Base-by-base conservation (phyloP, 2,113 vertebrate genomes). In the Notothenia coriiceps region DNA sequence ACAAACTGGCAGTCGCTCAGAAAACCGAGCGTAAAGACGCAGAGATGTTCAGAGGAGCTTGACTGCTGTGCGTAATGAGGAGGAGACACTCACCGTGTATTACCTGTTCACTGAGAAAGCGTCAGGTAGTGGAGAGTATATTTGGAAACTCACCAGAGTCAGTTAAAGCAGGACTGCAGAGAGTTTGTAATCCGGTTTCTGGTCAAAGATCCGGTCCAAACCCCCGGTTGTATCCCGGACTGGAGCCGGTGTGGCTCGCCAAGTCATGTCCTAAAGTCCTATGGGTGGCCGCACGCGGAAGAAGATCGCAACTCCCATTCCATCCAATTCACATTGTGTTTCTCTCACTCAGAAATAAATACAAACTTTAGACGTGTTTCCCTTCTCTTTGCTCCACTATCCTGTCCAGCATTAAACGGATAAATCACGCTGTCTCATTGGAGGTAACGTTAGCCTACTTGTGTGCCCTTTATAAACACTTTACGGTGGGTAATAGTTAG, bases 381-480 rank as follows among this genome's bases (percentile, higher is more conserved):
- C n/a, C 12, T 7, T 0, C 11, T 6, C 15, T 33, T 56, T 12
- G 43, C 61, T 33, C n/a, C 62, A 6, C 13, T 20, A 3, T 71
- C 57, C 61, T 62, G 63, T 22, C 7, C 29, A 17, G 51, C 22
- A 10, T 29, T 46, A 74, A 70, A 62, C 35, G 33, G 70, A 33
- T 65, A 60, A 55, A 59, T 64, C 64, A 66, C 15, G 51, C 20
- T 6, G 65, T 54, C 74, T 86, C 70, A 73, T 89, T 89, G 71
- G 59, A 75, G 80, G 64, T 67, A 77, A 86, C 88, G 84, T 86
- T 88, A 66, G 47, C 77, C 86, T 25, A 81, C 55, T 76, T 83
- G 84, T 73, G 89, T 66, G 85, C 85, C 81, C 84, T 93, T 89
- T 93, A 93, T 93, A 90, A 92, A 93, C 91, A 93, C 91, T 93